Base-by-base conservation (phyloP, 2,797 vertebrate genomes). In the Tenualosa ilisha region DNA sequence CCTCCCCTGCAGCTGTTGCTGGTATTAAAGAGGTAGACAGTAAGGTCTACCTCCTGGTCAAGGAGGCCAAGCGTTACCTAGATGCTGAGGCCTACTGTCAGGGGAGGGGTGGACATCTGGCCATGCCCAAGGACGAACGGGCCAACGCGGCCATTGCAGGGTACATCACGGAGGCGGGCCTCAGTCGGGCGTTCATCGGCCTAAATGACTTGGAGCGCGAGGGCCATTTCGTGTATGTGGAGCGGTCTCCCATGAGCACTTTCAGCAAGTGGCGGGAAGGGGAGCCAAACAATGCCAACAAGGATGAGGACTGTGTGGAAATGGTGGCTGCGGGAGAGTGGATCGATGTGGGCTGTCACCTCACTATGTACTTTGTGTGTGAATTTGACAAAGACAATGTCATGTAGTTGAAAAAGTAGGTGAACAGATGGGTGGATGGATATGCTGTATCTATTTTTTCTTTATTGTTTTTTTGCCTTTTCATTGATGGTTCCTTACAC, bases 1-100 rank as follows among this genome's bases (percentile, higher is more conserved):
- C 97, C 96, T 97, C 97, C 97, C 96, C 97, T 92, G 97, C 98
- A 99, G 98, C 97, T 96, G 98, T 99, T 53, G 98, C 98, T 86
- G 98, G 98, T 91, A 96, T 99, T 93, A 98, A 97, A 40, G 98
- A 99, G 95, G 97, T 97, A 7, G 98, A 99, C 87, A 96, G 92
- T 91, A 99, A 98, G 94, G 95, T 98, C 81, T 99, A 99, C 91
- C 96, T 99, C 93, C 94, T 99, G 96, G 98, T 99, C 93, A 99
- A 98, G 93, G 98, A 99, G 92, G 97, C 97, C 93, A 98, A 97
- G 85, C 91, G 96, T 65, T 98, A 97, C 90, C 87, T 92, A 3
- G 98, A 99, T 0, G 98, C 98, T 0, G 97, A 99, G 93, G 92
- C 91, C 91, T 96, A 97, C 92, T 99, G 98, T 89, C 97, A 97